A percentile compares a stretch with the other conserved stretches of the same genome.
Evolutionary conservation across 2,797 vertebrate genomes (phyloP).

Genomic region (Pipistrellus nathusii): DNA sequence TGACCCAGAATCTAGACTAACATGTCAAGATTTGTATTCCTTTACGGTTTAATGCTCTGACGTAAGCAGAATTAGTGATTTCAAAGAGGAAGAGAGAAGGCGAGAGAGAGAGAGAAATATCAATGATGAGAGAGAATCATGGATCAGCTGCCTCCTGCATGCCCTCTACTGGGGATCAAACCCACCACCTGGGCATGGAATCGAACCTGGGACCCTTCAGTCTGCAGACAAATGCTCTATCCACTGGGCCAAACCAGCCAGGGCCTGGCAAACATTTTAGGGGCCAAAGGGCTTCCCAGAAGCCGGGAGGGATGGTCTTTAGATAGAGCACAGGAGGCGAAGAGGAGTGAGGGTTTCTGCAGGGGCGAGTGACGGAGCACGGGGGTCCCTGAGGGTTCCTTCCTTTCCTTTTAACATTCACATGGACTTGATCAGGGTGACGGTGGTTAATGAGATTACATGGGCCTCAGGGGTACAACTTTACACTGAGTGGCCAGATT

Average conservation of each 20-base stretch:
- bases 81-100: too few relatives aligned
- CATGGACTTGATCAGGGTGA: background rate
- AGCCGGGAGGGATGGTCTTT: background rate
- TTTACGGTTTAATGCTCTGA: background rate
- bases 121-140: too few relatives aligned
- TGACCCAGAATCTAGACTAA: background rate
- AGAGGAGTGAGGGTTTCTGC: background rate
- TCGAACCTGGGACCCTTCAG: too few relatives aligned
- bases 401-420: background rate
- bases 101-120: too few relatives aligned
- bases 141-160: too few relatives aligned
- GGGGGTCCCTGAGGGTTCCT: background rate
- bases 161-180: too few relatives aligned
- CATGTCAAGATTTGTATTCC: background rate
- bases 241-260: too few relatives aligned
- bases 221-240: too few relatives aligned
- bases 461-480: background rate
- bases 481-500: too few relatives aligned
- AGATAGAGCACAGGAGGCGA: background rate
- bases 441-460: background rate
- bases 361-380: background rate
- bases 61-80: background rate
- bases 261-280: background rate
- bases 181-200: too few relatives aligned
- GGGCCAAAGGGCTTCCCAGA: background rate